Evolutionary conservation across 2,888 invertebrate genomes (phyloP).

Genomic region (Eupithecia insigniata): DNA sequence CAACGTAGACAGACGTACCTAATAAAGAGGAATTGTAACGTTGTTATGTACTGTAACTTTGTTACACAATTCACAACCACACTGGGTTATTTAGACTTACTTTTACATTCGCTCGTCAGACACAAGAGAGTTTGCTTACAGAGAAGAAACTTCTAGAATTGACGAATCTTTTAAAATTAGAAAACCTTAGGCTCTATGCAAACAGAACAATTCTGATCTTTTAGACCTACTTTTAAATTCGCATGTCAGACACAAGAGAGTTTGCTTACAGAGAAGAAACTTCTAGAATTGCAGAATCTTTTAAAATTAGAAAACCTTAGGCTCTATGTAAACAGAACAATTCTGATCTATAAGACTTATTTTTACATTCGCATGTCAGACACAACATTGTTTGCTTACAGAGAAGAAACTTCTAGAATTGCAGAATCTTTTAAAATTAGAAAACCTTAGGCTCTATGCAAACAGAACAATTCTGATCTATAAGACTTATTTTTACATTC

Average conservation of each 20-base stretch:
- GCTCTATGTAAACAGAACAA: no score
- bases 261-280: constrained; percentile 14
- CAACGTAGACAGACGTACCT: constrained; percentile 8
- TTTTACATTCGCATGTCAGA: constrained; percentile 29
- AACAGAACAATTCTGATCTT: no score
- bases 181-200: no score
- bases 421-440: background rate
- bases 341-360: constrained; percentile 30
- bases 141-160: background rate
- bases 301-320: background rate
- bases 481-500: constrained; percentile 33
- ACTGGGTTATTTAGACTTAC: constrained; percentile 31
- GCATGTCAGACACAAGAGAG: constrained; percentile 6
- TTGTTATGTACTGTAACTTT: constrained; percentile 30
- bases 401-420: background rate
- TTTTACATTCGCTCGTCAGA: constrained; percentile 29
- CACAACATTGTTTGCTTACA: constrained; percentile 6
- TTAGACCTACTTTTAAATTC: constrained; percentile 34
- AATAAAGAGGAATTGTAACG: constrained; percentile 37
- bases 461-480: no score
- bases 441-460: no score
- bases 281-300: background rate
- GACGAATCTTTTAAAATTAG: background rate
- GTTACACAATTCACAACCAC: constrained; percentile 35
- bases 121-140: constrained; percentile 6